phyloP scores from a whole-genome alignment of 2,113 vertebrate genomes.

The Penelope pileata region DNA sequence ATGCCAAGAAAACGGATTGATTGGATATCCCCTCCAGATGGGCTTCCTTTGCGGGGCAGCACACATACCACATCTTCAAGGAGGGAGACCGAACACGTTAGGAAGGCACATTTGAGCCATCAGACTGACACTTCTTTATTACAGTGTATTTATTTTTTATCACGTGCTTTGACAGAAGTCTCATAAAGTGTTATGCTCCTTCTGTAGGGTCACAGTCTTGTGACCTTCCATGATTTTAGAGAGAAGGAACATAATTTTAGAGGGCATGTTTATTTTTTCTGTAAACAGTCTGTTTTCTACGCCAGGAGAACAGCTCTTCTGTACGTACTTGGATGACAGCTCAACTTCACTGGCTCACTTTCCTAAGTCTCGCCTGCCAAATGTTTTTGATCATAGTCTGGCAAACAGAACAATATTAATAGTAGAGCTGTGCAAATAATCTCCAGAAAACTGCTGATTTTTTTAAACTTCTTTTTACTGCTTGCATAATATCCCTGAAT shows the following conservation, averaged over 20 bases:
- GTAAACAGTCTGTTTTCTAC: slow-evolving; percentile 47
- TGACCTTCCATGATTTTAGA: slow-evolving; percentile 31
- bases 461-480: not conserved
- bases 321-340: slow-evolving; percentile 29
- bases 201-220: slow-evolving; percentile 49
- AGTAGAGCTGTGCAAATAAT: slow-evolving; percentile 37
- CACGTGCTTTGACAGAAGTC: slow-evolving; percentile 63
- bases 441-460: slow-evolving; percentile 27
- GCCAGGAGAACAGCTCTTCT: slow-evolving; percentile 18
- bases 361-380: slow-evolving; percentile 26
- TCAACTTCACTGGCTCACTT: slow-evolving; percentile 50
- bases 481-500: slow-evolving; percentile 1
- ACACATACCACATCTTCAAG: not conserved
- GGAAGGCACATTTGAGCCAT: slow-evolving; percentile 46
- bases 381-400: slow-evolving; percentile 66
- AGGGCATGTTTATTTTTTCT: slow-evolving; percentile 64
- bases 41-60: not conserved
- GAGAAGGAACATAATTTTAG: slow-evolving; percentile 39
- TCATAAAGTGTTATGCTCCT: slow-evolving; percentile 54
- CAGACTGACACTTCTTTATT: slow-evolving; percentile 57
- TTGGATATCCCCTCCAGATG: not conserved
- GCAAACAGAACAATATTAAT: slow-evolving; percentile 46
- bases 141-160: slow-evolving; percentile 63
- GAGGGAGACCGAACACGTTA: not conserved
- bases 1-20: not conserved